phyloP scores from a whole-genome alignment of 2,797 vertebrate genomes.

The Tangara arthus region DNA sequence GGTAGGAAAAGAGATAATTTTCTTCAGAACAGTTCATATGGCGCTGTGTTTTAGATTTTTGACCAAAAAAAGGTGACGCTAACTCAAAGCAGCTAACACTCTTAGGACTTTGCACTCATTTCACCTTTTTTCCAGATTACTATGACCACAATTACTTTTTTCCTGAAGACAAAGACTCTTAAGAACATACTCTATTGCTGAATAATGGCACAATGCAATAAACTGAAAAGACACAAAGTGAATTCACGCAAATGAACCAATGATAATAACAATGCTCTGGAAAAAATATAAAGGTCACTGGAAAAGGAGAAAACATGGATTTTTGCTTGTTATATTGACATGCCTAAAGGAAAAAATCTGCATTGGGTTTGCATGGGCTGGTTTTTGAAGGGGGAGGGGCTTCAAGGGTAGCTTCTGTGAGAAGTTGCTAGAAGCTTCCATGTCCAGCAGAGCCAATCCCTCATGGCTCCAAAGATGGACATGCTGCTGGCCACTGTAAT shows the following conservation, averaged over 20 bases:
- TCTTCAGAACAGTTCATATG: background rate
- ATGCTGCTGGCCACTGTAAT: too few species aligned
- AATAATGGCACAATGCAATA: background rate
- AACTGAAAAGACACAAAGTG: background rate
- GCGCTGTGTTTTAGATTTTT: background rate
- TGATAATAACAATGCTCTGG: background rate
- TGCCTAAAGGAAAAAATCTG: background rate
- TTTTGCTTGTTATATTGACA: background rate
- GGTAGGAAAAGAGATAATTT: background rate
- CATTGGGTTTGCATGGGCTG: background rate
- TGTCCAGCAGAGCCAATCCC: background rate
- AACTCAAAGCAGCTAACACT: background rate
- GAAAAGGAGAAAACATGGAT: background rate
- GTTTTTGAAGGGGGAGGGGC: background rate
- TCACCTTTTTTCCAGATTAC: background rate
- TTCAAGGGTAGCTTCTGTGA: background rate
- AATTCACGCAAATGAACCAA: background rate
- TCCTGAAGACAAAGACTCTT: background rate
- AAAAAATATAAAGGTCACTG: background rate
- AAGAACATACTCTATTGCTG: background rate
- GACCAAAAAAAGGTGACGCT: background rate
- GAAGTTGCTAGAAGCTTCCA: background rate
- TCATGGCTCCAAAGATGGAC: background rate
- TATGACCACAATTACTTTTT: background rate
- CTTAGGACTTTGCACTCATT: background rate